A percentile compares a stretch with the other conserved stretches of the same genome.
These are phyloP conservation scores for Chamaea fasciata DNA, from an alignment of 2,113 vertebrate genomes.

Conservation along the genomic window DNA sequence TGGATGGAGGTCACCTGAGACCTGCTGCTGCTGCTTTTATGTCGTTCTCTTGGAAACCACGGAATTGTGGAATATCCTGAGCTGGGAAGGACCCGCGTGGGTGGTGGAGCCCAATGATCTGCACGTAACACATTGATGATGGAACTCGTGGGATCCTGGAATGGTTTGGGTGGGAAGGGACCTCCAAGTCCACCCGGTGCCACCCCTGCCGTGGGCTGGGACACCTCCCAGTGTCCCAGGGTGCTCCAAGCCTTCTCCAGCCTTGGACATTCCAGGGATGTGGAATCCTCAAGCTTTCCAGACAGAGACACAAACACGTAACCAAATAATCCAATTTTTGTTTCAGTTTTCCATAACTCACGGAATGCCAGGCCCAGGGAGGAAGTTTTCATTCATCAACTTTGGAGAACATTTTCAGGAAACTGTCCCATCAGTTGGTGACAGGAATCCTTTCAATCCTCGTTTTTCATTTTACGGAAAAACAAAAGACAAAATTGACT, in stretches of 20 bases:
- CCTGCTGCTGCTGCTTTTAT: neutral
- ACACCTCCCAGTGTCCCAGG: neutral
- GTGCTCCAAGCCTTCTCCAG: neutral
- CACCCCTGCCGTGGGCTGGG: neutral
- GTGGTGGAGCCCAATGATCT: neutral
- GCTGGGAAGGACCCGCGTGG: neutral
- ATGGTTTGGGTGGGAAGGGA: neutral
- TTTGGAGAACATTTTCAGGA: neutral
- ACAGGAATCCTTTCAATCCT: neutral
- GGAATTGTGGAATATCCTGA: neutral
- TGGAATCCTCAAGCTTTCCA: neutral
- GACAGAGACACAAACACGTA: neutral
- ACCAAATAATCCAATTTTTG: neutral
- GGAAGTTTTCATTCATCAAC: neutral
- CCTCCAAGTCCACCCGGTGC: neutral
- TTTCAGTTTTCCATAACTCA: fast-evolving
- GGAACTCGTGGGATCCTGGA: neutral
- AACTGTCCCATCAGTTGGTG: neutral
- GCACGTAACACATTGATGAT: too few species aligned
- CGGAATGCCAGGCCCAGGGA: neutral
- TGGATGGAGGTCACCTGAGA: neutral
- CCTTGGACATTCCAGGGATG: neutral
- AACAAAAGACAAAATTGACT: neutral
- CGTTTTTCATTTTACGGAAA: neutral
- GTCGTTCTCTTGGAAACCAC: neutral